Conservation (phyloP, 2,888 invertebrate species). For the Nomada goodeniana region DNA sequence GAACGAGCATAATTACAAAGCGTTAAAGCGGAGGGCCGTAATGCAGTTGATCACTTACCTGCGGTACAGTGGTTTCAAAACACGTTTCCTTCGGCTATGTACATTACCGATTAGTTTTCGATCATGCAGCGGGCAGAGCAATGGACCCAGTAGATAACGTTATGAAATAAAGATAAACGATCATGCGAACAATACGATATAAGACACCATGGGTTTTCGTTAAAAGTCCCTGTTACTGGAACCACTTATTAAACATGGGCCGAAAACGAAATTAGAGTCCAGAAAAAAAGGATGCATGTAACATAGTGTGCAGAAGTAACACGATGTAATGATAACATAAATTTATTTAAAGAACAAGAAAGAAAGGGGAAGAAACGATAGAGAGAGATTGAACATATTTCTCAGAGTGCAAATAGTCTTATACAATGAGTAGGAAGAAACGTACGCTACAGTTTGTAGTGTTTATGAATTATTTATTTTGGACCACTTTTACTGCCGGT, state of each 20-base stretch:
- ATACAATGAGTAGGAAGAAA: constrained; percentile 78
- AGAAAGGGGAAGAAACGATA: constrained; percentile 62
- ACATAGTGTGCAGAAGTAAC: constrained; percentile 53
- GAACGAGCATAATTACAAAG: constrained; percentile 66
- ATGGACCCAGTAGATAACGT: constrained; percentile 80
- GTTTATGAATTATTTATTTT: constrained; percentile 76
- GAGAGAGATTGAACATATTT: constrained; percentile 68
- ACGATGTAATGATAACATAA: constrained; percentile 55
- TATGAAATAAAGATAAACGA: constrained; percentile 75
- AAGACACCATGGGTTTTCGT: constrained; percentile 58
- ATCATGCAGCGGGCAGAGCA: constrained; percentile 82
- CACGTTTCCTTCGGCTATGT: constrained; percentile 65
- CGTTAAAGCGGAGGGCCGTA: constrained; percentile 71
- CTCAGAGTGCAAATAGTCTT: constrained; percentile 76
- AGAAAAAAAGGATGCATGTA: constrained; percentile 57
- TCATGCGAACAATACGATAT: constrained; percentile 76
- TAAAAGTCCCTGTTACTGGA: constrained; percentile 61
- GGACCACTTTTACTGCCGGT: constrained; percentile 66
- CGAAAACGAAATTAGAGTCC: constrained; percentile 46
- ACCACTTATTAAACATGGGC: constrained; percentile 37
- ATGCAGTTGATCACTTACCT: constrained; percentile 79
- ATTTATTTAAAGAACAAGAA: constrained; percentile 41
- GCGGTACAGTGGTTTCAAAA: constrained; percentile 39
- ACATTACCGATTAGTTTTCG: constrained; percentile 79
- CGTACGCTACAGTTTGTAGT: constrained; percentile 74